These are phyloP conservation scores for Cryptosula pallasiana DNA, from an alignment of 2,888 invertebrate species.

Conservation along the genomic window DNA sequence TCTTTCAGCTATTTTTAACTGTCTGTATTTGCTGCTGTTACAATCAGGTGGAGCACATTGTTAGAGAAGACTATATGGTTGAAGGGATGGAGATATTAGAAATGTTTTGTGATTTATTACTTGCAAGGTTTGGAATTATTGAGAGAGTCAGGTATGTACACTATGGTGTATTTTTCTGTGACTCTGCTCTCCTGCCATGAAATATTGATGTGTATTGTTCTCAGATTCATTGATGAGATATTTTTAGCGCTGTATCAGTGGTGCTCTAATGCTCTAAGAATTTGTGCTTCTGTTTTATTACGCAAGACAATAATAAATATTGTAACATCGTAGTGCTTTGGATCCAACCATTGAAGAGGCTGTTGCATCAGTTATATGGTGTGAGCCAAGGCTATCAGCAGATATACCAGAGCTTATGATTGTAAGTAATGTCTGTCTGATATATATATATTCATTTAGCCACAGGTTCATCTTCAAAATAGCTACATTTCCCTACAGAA, in stretches of 20 bases:
- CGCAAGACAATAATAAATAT: no score
- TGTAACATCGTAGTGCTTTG: conserved; percentile 60
- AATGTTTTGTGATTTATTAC: conserved; percentile 95
- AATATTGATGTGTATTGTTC: no score
- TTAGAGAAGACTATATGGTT: conserved; percentile 96
- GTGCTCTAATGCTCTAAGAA: no score
- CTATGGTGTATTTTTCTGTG: no score
- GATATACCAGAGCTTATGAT: conserved; percentile 1
- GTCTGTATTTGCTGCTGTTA: neutral
- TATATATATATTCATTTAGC: neutral
- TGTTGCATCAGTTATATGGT: conserved; percentile 88
- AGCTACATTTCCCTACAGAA: no score
- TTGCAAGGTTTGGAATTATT: conserved; percentile 92
- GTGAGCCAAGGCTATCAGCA: conserved; percentile 66
- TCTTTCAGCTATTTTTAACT: neutral
- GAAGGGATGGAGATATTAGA: conserved; percentile 99
- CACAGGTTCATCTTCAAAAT: no score
- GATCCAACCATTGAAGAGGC: conserved; percentile 91
- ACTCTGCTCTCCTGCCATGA: no score
- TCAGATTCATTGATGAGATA: no score
- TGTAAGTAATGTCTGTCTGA: conserved; percentile 52
- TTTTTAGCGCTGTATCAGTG: no score
- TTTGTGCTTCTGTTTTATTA: no score
- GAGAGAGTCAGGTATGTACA: conserved; percentile 47
- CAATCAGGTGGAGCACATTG: conserved; percentile 82